Conservation (phyloP, 2,797 vertebrate genomes). For the Arctocebus calabarensis region DNA sequence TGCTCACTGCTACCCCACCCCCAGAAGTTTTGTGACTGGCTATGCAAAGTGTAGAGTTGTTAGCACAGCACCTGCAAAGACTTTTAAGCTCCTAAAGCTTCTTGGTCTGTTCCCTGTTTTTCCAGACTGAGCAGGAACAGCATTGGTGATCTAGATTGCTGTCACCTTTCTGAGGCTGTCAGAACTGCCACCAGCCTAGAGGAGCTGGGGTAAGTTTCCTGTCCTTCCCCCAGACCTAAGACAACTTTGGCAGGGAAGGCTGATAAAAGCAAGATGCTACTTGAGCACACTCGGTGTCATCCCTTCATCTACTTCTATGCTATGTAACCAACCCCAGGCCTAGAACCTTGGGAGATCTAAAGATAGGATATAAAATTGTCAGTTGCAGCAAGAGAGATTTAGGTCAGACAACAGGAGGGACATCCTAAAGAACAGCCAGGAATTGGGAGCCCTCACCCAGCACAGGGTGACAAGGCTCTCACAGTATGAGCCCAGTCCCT, state of each 20-base stretch:
- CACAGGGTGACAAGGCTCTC: rapidly evolving
- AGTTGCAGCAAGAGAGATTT: neutral
- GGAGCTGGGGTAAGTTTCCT: slow-evolving; percentile 89
- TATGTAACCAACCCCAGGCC: neutral
- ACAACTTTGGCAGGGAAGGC: neutral
- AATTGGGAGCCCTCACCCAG: neutral
- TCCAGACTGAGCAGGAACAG: slow-evolving; percentile 88
- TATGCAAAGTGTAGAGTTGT: neutral
- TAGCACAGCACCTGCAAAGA: neutral
- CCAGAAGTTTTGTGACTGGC: neutral
- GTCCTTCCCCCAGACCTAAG: neutral
- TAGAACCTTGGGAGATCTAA: neutral
- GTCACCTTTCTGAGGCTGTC: slow-evolving; percentile 85
- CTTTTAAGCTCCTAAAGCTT: neutral
- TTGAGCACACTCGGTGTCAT: too few species aligned
- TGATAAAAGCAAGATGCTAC: neutral
- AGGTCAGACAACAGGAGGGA: neutral
- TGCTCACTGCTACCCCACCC: neutral
- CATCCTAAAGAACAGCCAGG: neutral
- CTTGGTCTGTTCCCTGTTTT: slow-evolving; percentile 35
- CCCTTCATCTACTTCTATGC: neutral
- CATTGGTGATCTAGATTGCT: slow-evolving; percentile 55
- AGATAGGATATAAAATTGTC: neutral
- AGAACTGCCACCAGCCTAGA: slow-evolving; percentile 84
- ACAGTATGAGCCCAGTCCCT: rapidly evolving